Conservation (phyloP, 2,797 vertebrate genomes). For the Enteromius viviparus region DNA sequence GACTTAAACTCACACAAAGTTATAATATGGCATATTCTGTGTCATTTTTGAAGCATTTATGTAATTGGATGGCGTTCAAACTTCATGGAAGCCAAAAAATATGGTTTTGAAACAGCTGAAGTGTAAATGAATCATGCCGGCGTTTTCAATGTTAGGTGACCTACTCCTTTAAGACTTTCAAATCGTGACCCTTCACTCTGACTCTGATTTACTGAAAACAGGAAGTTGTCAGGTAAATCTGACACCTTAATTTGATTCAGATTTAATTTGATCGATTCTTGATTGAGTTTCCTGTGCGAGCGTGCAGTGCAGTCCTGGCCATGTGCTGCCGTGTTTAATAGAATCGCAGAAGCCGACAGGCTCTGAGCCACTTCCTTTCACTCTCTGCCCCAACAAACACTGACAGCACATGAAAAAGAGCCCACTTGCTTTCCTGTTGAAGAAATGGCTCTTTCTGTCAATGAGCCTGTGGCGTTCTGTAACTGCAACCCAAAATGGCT, state of each 20-base stretch:
- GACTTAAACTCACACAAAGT: neutral
- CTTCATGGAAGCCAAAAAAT: neutral
- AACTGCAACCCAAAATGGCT: slow-evolving; percentile 25
- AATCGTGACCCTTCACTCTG: neutral
- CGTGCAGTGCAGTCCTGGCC: slow-evolving; percentile 16
- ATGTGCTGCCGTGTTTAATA: slow-evolving; percentile 38
- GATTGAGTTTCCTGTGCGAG: slow-evolving; percentile 27
- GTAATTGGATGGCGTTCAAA: neutral
- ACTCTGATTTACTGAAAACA: slow-evolving; percentile 40
- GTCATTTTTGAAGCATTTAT: no score
- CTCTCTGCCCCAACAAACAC: slow-evolving; percentile 21
- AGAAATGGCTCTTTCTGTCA: slow-evolving; percentile 44
- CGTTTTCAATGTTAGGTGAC: neutral
- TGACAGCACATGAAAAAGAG: slow-evolving; percentile 54
- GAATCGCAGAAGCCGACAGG: slow-evolving; percentile 19
- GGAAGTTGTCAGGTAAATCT: slow-evolving; percentile 22
- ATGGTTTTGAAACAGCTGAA: neutral
- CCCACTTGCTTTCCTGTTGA: slow-evolving; percentile 55
- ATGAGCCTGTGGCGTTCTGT: slow-evolving; percentile 33
- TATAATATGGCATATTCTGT: neutral
- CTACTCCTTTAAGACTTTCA: neutral
- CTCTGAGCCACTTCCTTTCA: slow-evolving; percentile 32
- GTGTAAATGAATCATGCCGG: neutral
- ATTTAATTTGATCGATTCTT: slow-evolving; percentile 42
- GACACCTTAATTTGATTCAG: slow-evolving; percentile 26